Base-by-base conservation (phyloP, 2,113 vertebrate species). In the Thymallus thymallus region DNA sequence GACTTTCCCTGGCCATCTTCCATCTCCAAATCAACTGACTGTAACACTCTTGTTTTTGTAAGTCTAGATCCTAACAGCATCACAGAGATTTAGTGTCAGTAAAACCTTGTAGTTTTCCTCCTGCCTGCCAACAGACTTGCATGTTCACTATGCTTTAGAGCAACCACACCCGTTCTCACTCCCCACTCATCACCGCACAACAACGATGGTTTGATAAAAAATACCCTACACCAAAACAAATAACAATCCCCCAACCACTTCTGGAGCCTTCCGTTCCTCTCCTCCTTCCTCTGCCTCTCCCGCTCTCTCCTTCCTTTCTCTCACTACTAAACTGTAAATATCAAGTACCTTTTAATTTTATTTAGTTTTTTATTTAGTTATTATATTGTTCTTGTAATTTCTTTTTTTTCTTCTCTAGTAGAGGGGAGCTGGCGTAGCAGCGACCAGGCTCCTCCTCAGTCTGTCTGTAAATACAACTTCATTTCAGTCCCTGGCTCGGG, bases 251-350 rank as follows among this genome's bases (percentile, higher is more conserved):
- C 78, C 76, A 70, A 81, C 73, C 79, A 75, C 78, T 80, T 86
- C 48, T 72, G 77, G 81, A 83, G 72, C 77, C 66, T 35, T 66
- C 82, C 82, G 85, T 83, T 75, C 67, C 77, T 76, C 74, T 73
- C 73, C 76, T 69, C 71, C 77, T 78, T 80, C 76, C 69, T 22
- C 61, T 71, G 7, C 16, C 78, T 71, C 72, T 77, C 80, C 76
- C 75, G 60, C 79, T 69, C 75, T 72, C 75, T 35, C 56, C 71
- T 76, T 76, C 70, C 73, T 74, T 80, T 83, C 74, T 69, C 67
- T 81, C 87, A 91, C 88, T 82, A 88, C 91, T 92, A 88, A 90
- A 90, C 88, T 93, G 92, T 94, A 93, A 93, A 94, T 94, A 92
- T 91, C 87, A 90, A 90, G 88, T 91, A 92, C 89, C 90, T 91